phyloP scores from a whole-genome alignment of 2,797 vertebrate genomes.

The Hoplostethus atlanticus region DNA sequence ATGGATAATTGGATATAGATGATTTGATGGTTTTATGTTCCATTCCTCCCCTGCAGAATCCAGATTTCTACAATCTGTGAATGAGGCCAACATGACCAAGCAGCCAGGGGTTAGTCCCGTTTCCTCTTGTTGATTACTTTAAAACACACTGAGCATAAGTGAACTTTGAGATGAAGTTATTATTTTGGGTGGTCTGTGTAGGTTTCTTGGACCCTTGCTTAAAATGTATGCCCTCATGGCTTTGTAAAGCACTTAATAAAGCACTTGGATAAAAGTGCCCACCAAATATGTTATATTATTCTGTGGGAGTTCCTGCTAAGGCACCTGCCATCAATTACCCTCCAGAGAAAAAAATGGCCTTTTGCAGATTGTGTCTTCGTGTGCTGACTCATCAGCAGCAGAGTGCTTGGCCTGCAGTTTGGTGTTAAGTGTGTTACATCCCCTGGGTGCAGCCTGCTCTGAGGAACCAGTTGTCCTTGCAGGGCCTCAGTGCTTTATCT shows the following conservation, averaged over 20 bases:
- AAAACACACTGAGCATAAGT: not conserved
- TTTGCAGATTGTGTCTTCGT: constrained; percentile 64
- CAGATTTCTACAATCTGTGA: constrained; percentile 93
- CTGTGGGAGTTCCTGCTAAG: constrained; percentile 42
- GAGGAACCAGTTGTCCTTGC: constrained; percentile 65
- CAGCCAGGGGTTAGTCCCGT: constrained; percentile 92
- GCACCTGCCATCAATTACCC: constrained; percentile 72
- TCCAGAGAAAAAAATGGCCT: constrained; percentile 44
- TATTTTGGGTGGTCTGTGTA: too few relatives aligned
- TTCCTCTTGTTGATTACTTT: constrained; percentile 5
- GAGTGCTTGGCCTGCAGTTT: constrained; percentile 76
- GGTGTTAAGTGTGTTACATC: constrained; percentile 69
- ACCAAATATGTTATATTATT: not conserved
- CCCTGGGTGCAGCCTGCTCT: constrained; percentile 70
- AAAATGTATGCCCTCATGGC: not conserved
- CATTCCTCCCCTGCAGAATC: constrained; percentile 85
- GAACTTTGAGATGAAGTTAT: too few relatives aligned
- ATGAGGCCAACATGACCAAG: constrained; percentile 98
- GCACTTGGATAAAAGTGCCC: too few relatives aligned
- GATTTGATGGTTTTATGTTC: not conserved
- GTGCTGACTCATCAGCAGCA: constrained; percentile 70
- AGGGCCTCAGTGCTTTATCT: constrained; percentile 53
- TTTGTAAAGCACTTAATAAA: not conserved
- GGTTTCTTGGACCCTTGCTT: not conserved
- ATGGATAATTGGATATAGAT: not conserved